Evolutionary conservation across 2,888 invertebrate genomes (phyloP), one percentile per base, ranked within the genome.

Genomic region (Tenthredo livida): DNA sequence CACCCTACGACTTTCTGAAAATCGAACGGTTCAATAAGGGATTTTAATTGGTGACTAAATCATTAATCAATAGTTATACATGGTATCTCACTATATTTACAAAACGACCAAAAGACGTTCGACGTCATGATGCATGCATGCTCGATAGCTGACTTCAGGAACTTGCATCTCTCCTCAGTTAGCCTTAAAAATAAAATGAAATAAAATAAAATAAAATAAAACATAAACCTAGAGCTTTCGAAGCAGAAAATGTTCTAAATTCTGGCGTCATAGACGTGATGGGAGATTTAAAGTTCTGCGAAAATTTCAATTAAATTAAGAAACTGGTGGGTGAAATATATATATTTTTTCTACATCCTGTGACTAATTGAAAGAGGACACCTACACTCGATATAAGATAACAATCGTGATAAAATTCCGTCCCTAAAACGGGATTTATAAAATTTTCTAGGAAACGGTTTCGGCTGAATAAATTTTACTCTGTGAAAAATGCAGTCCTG

Each of bases 81-180:
- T 61, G 21, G 21, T 17, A 43, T 73, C 72, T 73, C 43, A 73
- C 43, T 73, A 73, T 73, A 50, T 77, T 77, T 50, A 77, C 54
- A 77, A 77, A 37, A 77, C 29, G 54, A 54, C 54, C 77, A 77
- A 77, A 77, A 77, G 77, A 77, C 54, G 77, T 77, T 77, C 77
- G 50, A 77, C 54, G 0, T 12, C 25, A 3, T 61, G 61, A 4
- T n/a, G n/a, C n/a, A n/a, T 40, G n/a, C 17, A 40, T 10, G 72
- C 3, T 40, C 6, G 37, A 75, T 10, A 21, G 54, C 77, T 25
- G 25, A 77, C 77, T 77, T 77, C 77, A 77, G 50, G 73, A 73
- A 73, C 29, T 67, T 15, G 67, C 33, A 33, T 67, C 17, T 67
- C 5, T 67, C 15, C 33, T 67, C 17, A 33, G 33, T 67, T 33